A percentile compares a stretch with the other conserved stretches of the same genome.
Conservation (phyloP, 2,113 vertebrate genomes). For the Odontophorus gujanensis region DNA sequence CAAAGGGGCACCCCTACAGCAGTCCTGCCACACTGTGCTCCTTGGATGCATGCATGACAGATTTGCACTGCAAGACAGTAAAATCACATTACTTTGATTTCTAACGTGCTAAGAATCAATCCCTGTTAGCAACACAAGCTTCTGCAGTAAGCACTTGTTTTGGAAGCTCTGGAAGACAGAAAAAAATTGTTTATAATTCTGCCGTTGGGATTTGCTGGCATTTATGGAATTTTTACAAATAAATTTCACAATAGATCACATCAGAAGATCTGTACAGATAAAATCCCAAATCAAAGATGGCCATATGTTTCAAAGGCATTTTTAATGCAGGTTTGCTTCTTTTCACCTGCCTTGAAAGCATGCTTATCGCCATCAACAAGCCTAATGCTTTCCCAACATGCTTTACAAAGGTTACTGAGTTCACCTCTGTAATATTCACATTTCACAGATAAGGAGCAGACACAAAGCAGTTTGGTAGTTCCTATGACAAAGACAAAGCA, state of each 20-base stretch:
- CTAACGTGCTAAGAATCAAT: not conserved
- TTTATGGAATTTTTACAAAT: not conserved
- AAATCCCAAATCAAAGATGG: not conserved
- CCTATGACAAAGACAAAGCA: not conserved
- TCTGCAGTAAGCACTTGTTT: not conserved
- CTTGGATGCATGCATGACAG: not conserved
- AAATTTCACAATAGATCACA: not conserved
- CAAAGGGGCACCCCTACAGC: not conserved
- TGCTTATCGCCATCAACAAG: not conserved
- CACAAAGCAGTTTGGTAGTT: constrained; percentile 28
- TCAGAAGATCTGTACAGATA: not conserved
- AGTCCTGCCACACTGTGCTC: not conserved
- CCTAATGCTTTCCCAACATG: constrained; percentile 22
- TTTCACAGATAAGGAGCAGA: constrained; percentile 34
- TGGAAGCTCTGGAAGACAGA: not conserved
- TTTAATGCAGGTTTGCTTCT: constrained; percentile 13
- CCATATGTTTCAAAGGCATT: not conserved
- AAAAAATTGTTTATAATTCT: not conserved
- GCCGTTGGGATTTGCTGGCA: not conserved
- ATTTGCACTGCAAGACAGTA: not conserved
- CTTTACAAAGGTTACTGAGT: not conserved
- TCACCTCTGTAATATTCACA: constrained; percentile 9
- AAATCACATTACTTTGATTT: not conserved
- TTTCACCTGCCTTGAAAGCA: constrained; percentile 25
- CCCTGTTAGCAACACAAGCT: not conserved